Evolutionary conservation across 2,797 vertebrate species (phyloP), one percentile per base, ranked within the genome.

Genomic region (Danio tinwini): DNA sequence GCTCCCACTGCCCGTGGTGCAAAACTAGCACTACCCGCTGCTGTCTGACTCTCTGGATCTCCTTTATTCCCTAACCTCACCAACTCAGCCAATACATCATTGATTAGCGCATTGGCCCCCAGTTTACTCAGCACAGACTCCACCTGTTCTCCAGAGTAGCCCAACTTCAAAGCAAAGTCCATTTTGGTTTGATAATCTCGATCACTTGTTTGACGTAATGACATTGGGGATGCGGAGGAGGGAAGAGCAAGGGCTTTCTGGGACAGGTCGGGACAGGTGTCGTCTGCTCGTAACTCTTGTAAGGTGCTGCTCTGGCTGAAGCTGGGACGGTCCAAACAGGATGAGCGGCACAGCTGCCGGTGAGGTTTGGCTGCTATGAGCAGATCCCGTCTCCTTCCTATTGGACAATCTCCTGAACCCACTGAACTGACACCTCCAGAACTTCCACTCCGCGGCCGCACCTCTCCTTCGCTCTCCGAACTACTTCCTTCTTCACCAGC

Each of bases 81-180:
- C 55, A 99, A 93, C 89, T 99, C 98, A 5, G 97, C 97, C 76
- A 99, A 92, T 81, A 99, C 88, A 75, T 98, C 97, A 78, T 99
- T 99, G 83, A 97, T 99, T 74, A 99, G 96, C 0, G 97, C 96
- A 37, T 96, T 93, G 52, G 96, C 90, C 52, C 98, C 98, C 87
- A 99, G 55, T 89, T 99, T 98, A 88, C 95, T 94, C 84, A 99
- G 93, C 81, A 99, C 98, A 4, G 94, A 92, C 91, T 97, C 95
- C 87, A 99, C 97, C 89, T 99, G 98, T 83, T 98, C 96, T 72
- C 95, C 96, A 0, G 95, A 95, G 81, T 99, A 99, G 10, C 98
- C 98, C 88, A 99, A 89, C 91, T 99, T 99, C 90, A 99, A 90
- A 78, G 98, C 98, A 91, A 99, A 99, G 74, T 99, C 98, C 93